Evolutionary conservation across 1,140 invertebrate genomes (phyloP), one percentile per base, ranked within the genome.

Genomic region (Philopotamus ludificatus): DNA sequence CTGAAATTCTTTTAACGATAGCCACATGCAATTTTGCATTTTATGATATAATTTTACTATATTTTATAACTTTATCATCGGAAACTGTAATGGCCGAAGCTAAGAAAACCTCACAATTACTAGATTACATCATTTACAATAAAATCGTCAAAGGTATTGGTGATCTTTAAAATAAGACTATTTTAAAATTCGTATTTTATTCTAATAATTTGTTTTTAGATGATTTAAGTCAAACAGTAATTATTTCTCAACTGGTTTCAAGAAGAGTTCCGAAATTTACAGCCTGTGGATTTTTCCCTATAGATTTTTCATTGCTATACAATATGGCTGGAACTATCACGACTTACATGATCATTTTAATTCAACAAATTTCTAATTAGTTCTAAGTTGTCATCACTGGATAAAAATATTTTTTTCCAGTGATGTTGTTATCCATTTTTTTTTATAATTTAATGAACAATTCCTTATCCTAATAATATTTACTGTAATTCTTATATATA

Each of bases 351-450:
- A 47, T 47, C 8, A 47, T 47, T 8, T 16, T 47, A 15, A 47
- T 47, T 47, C 44, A 47, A 47, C 10, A 47, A 15, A 16, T 47
- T n/a, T n/a, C n/a, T n/a, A n/a, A n/a, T n/a, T n/a, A n/a, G n/a
- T n/a, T n/a, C n/a, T n/a, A n/a, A n/a, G n/a, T n/a, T n/a, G n/a
- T n/a, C n/a, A n/a, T n/a, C n/a, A n/a, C n/a, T n/a, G n/a, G n/a
- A n/a, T n/a, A n/a, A n/a, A n/a, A n/a, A n/a, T n/a, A n/a, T n/a
- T n/a, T n/a, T n/a, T n/a, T n/a, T n/a, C n/a, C n/a, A n/a, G n/a
- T n/a, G n/a, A n/a, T n/a, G n/a, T n/a, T n/a, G n/a, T n/a, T n/a
- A n/a, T n/a, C n/a, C n/a, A n/a, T n/a, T n/a, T n/a, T n/a, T n/a
- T n/a, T n/a, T n/a, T n/a, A n/a, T n/a, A n/a, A n/a, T n/a, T n/a